A percentile compares a stretch with the other conserved stretches of the same genome.
Evolutionary conservation across 2,797 vertebrate species (phyloP).

Genomic region (Lophura swinhoii): DNA sequence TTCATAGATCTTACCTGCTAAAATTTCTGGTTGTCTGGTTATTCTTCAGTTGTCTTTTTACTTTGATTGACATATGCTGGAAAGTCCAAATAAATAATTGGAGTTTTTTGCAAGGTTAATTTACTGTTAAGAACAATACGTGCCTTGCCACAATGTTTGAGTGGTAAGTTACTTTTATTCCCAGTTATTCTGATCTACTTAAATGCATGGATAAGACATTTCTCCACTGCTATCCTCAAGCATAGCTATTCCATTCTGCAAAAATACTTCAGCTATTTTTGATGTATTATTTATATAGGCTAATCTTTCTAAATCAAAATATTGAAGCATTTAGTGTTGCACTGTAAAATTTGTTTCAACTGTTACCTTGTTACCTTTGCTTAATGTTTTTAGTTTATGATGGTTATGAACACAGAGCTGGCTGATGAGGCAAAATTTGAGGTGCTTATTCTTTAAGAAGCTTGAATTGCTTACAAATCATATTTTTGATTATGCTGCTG

Average conservation of each 20-base stretch:
- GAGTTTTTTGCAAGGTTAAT: conserved; percentile 31
- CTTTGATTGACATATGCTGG: conserved; percentile 21
- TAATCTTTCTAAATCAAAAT: conserved; percentile 50
- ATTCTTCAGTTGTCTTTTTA: conserved; percentile 38
- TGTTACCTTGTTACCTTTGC: conserved; percentile 8
- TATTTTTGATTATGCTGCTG: conserved; percentile 44
- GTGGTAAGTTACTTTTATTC: background rate
- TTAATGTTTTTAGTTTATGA: conserved; percentile 3
- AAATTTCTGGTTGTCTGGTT: background rate
- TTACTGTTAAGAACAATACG: conserved; percentile 31
- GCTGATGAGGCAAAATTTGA: conserved; percentile 28
- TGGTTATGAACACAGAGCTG: background rate
- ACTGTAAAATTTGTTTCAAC: background rate
- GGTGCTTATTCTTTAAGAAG: conserved; percentile 36
- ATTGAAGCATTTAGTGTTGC: background rate
- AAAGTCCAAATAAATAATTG: conserved; percentile 56
- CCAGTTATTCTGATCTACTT: background rate
- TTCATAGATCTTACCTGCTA: background rate
- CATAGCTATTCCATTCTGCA: background rate
- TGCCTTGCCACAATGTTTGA: conserved; percentile 5
- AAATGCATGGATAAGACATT: background rate
- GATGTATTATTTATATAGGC: conserved; percentile 20
- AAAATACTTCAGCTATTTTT: conserved; percentile 6
- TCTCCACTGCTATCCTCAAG: background rate
- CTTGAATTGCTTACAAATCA: conserved; percentile 29